phyloP scores from a whole-genome alignment of 2,888 invertebrate species.

The Hydropsyche betteni region DNA sequence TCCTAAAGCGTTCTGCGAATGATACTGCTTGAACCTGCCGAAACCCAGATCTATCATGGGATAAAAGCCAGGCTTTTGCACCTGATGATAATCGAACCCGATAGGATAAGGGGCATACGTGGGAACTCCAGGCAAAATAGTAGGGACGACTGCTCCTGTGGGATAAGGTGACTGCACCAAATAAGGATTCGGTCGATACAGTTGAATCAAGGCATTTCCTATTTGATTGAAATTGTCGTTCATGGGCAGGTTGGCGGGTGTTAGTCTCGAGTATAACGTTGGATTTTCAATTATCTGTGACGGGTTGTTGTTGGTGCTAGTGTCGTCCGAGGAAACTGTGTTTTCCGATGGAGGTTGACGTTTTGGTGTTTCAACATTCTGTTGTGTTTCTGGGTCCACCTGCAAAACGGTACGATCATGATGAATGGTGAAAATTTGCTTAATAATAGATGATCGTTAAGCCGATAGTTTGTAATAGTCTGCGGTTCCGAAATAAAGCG shows the following conservation, averaged over 20 bases:
- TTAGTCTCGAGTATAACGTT: background rate
- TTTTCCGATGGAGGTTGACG: background rate
- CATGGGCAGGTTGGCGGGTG: no score
- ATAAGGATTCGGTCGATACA: background rate
- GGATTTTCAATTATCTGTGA: conserved; percentile 26
- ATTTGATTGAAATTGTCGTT: background rate
- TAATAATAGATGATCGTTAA: no score
- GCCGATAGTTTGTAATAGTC: no score
- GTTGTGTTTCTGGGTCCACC: background rate
- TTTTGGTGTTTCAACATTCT: background rate
- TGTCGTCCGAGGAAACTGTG: background rate
- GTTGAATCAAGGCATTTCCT: background rate
- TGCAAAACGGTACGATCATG: background rate
- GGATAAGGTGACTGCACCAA: background rate
- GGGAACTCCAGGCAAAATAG: background rate
- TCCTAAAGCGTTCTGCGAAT: conserved; percentile 37
- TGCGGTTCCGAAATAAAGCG: no score
- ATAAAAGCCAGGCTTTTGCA: background rate
- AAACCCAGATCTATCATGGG: conserved; percentile 13
- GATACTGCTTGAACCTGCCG: conserved; percentile 47
- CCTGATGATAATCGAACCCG: background rate
- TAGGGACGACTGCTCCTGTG: background rate
- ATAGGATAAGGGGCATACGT: background rate
- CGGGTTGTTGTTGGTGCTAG: background rate
- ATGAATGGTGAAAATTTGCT: no score